phyloP scores from a whole-genome alignment of 92 coral and sea anemone species.

The Porites lobata region DNA sequence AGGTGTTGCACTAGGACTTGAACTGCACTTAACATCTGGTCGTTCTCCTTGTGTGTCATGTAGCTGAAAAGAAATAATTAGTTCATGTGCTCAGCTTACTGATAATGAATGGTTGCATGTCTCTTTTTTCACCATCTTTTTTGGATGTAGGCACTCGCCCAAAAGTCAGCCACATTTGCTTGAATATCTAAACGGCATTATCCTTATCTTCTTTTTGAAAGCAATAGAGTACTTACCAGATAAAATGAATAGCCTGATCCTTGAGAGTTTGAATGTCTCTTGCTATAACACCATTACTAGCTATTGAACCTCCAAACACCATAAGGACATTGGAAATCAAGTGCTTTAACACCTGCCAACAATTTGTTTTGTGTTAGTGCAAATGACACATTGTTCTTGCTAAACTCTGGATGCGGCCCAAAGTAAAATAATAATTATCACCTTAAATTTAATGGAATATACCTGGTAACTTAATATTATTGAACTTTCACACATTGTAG shows the following conservation, averaged over 20 bases:
- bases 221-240: conserved; percentile 70
- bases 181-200: not conserved
- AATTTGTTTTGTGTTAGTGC: not conserved
- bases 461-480: too few species aligned
- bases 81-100: not conserved
- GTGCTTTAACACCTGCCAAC: conserved; percentile 77
- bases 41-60: conserved; percentile 65
- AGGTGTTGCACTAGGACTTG: conserved; percentile 92
- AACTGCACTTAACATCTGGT: conserved; percentile 71
- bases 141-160: not conserved
- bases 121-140: not conserved
- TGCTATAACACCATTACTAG: conserved; percentile 67
- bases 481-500: too few species aligned
- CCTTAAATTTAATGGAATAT: too few species aligned
- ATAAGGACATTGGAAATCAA: conserved; percentile 82
- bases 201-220: too few species aligned
- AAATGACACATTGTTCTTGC: not conserved
- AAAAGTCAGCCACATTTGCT: not conserved
- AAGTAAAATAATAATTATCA: too few species aligned
- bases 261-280: conserved; percentile 76
- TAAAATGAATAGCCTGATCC: conserved; percentile 86
- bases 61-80: conserved; percentile 55
- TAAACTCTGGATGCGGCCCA: not conserved
- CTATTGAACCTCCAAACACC: conserved; percentile 72
- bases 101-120: not conserved